Evolutionary conservation across 2,113 vertebrate species (phyloP), one percentile per base, ranked within the genome.

Genomic region (Marmota monax): DNA sequence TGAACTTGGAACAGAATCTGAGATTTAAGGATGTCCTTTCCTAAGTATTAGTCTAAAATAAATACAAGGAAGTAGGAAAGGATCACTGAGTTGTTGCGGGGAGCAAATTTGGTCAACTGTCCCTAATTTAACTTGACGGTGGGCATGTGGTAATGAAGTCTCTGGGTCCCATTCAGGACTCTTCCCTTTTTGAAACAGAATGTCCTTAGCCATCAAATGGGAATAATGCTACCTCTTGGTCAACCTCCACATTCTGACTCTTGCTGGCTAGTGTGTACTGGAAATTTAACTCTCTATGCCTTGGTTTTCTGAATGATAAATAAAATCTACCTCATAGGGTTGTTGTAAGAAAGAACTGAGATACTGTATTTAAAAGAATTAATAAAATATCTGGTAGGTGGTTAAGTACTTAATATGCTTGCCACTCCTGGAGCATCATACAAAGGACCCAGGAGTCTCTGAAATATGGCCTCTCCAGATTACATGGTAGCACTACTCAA

Each of bases 291-390:
- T 79, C 7, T 11, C 7, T 34, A 2, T 78, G 29, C 51, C 25
- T 90, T 88, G 58, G 17, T 67, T 96, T 94, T 86, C 85, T 91
- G 45, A 90, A 85, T 82, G n/a, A 74, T 79, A 93, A 95, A 72
- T 90, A 78, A 78, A 92, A 90, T 39, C 39, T 83, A 77, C 27
- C 7, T 77, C 45, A 80, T n/a, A 80, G 22, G 12, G 53, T 79
- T 63, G 29, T 80, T 89, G 2, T 65, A 88, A 72, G 8, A 79
- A 45, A 67, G 73, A 84, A 85, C n/a, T 76, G 18, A 74, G 34
- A 22, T 82, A 48, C 29, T 51, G 6, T 20, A 45, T 45, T 17
- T 61, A 63, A 48, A 89, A 78, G 39, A 74, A 74, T n/a, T 67
- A n/a, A 63, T 34, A 32, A 74, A 72, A 23, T 88, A 11, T 61